Base-by-base conservation (phyloP, 2,888 invertebrate species). In the Lithosia quadra region DNA sequence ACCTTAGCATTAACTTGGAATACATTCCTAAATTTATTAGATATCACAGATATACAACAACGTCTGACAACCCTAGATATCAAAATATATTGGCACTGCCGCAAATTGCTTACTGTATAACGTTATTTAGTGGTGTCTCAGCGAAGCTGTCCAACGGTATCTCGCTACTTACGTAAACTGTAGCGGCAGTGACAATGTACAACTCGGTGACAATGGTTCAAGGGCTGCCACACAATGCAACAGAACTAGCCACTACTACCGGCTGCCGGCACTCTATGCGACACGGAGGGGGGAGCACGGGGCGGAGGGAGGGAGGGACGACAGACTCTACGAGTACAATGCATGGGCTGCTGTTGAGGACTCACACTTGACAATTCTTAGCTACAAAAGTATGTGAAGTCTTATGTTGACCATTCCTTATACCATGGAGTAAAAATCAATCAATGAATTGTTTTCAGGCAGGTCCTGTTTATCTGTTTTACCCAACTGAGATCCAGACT, bases 261-360 rank as follows among this genome's bases (percentile, higher is more conserved):
- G 24, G 63, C 63, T 63, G n/a, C 53, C 49, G 49, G 63, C 53
- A 33, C 49, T 49, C 57, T 63, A 66, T 13, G 24, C 36, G 63
- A 68, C 59, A 63, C 22, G 9, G 63, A 63, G 58, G 33, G 67
- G 67, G 58, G 65, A 67, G 64, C 60, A 33, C 60, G 71, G 67
- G 64, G 62, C 39, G 65, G 63, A 59, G 36, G 61, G 62, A 53
- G 55, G n/a, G n/a, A 55, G 24, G 59, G 62, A 53, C n/a, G 53
- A 68, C 21, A 55, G 49, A 63, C 63, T 59, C 63, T 68, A 68
- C 68, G 53, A 63, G 59, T 63, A 63, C 63, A 62, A 62, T 34
- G 49, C 33, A 28, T 55, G 60, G 34, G n/a, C 49, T n/a, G 9
- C 43, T 33, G 39, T 21, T 67, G 28, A 43, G 21, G 36, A 43